A percentile compares a stretch with the other conserved stretches of the same genome.
Conservation (phyloP, 2,888 invertebrate genomes). For the Erebia aethiops region DNA sequence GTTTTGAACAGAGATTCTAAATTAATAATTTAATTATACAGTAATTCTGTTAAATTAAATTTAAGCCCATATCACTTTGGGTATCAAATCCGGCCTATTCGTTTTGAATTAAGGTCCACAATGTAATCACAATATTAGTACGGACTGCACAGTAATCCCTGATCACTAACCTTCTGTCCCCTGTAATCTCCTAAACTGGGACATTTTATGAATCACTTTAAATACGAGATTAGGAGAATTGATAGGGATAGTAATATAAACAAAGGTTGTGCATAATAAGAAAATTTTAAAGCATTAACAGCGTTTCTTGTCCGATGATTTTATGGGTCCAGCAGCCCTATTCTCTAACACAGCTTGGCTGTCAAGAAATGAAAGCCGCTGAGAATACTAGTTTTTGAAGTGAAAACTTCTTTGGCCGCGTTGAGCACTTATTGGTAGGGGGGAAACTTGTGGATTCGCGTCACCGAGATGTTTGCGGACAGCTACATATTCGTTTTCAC, state of each 20-base stretch:
- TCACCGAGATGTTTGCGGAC: too few relatives aligned
- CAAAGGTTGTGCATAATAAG: neutral
- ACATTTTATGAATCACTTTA: conserved; percentile 20
- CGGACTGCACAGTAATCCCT: conserved; percentile 18
- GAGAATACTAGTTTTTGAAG: too few relatives aligned
- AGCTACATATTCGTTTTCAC: too few relatives aligned
- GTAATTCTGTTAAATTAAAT: neutral
- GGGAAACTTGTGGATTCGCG: too few relatives aligned
- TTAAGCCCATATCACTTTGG: neutral
- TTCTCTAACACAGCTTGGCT: too few relatives aligned
- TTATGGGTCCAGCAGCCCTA: too few relatives aligned
- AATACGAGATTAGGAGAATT: conserved; percentile 15
- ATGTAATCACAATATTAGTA: conserved; percentile 25
- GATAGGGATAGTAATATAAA: conserved; percentile 7
- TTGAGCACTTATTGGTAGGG: too few relatives aligned
- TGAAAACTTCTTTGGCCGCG: too few relatives aligned
- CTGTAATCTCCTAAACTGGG: conserved; percentile 23
- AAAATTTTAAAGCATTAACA: neutral
- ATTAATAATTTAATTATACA: too few relatives aligned
- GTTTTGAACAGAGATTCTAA: too few relatives aligned
- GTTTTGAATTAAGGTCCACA: conserved; percentile 13
- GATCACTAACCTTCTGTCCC: conserved; percentile 28
- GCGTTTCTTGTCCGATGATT: neutral
- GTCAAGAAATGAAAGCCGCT: too few relatives aligned
- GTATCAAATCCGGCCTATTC: conserved; percentile 12